Base-by-base conservation (phyloP, 2,888 invertebrate genomes). In the Pinctada fucata region DNA sequence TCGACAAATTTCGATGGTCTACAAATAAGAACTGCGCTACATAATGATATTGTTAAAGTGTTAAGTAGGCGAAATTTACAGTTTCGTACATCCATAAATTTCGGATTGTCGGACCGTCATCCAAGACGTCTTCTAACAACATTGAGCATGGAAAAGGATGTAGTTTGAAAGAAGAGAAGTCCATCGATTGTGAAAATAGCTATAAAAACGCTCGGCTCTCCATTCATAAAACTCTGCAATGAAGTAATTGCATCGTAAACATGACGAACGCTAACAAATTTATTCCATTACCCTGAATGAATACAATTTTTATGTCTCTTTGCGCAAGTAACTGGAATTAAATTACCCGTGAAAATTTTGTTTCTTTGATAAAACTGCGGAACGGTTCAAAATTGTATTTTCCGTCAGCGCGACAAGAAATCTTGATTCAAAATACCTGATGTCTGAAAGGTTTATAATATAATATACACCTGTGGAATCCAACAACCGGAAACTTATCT, bases 341-440 rank as follows among this genome's bases (percentile, higher is more conserved):
- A 68, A 68, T 68, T 68, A 45, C 45, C 31, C 68, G 47, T 68
- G 68, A 68, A 68, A 68, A 68, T 68, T n/a, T 45, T 31, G 68
- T 68, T 68, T 31, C 68, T 68, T 68, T 68, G 31, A 45, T 68
- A 68, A 68, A 68, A 68, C 13, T 8, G 45, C 68, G 68, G 6
- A 68, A 31, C 58, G 58, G 10, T 52, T 52, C 10, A 5, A 52
- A 52, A 52, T 52, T 52, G 10, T 52, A 52, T 52, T 52, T 52
- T 52, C 58, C 58, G 58, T 52, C 58, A 52, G 10, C 58, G 10
- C 58, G n/a, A n/a, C n/a, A n/a, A n/a, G n/a, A n/a, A n/a, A n/a
- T n/a, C n/a, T n/a, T n/a, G n/a, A n/a, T n/a, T n/a, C n/a, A n/a
- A n/a, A n/a, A n/a, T n/a, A n/a, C n/a, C n/a, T n/a, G n/a, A n/a